Conservation (phyloP, 2,113 vertebrate genomes). For the Dipodomys stephensi region DNA sequence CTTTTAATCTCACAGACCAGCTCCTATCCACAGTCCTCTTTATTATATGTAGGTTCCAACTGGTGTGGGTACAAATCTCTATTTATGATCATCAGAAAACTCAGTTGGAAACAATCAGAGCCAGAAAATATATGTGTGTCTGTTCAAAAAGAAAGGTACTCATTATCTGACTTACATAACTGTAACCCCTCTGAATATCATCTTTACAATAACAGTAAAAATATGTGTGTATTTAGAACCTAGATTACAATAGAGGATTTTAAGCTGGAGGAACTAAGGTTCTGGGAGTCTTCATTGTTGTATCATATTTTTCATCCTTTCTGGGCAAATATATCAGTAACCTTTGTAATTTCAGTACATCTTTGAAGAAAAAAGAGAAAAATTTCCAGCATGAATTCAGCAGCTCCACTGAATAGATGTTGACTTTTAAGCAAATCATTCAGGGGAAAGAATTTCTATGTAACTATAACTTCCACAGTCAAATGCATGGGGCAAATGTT, state of each 20-base stretch:
- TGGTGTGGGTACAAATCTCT: too few species aligned
- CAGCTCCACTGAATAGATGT: background rate
- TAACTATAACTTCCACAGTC: background rate
- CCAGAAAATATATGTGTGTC: too few species aligned
- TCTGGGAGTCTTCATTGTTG: background rate
- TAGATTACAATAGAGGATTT: background rate
- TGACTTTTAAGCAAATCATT: background rate
- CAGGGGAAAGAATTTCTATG: background rate
- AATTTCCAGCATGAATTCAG: background rate
- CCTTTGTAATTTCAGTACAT: background rate
- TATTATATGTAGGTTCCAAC: too few species aligned
- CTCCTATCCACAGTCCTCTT: too few species aligned
- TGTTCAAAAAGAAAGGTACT: too few species aligned
- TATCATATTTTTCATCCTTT: background rate
- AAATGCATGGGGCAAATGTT: constrained; percentile 19
- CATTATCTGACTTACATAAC: too few species aligned
- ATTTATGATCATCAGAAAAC: too few species aligned
- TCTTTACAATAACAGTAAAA: too few species aligned
- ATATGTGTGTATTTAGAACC: too few species aligned
- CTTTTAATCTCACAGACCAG: background rate
- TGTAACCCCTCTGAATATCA: too few species aligned
- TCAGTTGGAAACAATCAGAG: too few species aligned
- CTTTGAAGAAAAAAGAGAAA: background rate
- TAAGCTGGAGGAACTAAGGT: background rate
- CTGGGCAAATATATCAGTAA: background rate